Percentiles rank a stretch among this genome's conserved stretches.
Conservation (phyloP, 1,140 invertebrate species). For the Drosophila micromelanica region DNA sequence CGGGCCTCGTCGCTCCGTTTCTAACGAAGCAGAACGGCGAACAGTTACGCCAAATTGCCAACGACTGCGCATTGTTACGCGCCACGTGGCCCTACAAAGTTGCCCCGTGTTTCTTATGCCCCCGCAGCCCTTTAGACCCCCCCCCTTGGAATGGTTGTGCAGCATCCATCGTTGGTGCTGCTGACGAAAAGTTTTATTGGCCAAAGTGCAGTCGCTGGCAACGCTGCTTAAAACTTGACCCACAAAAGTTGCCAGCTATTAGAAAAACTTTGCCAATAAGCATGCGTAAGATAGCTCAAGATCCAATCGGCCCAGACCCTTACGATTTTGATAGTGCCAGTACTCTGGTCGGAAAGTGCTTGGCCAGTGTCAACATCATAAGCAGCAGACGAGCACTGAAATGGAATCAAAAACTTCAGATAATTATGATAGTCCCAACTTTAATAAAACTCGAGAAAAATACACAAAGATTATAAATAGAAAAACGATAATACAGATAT, state of each 20-base stretch:
- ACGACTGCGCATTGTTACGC: conserved; percentile 72
- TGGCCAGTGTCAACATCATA: conserved; percentile 25
- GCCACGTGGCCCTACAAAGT: conserved; percentile 69
- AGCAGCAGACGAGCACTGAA: conserved; percentile 14
- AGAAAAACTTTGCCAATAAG: conserved; percentile 68
- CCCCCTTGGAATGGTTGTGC: neutral
- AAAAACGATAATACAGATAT: too few species aligned
- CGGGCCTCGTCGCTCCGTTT: neutral
- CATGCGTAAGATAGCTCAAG: conserved; percentile 37
- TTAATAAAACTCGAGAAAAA: neutral
- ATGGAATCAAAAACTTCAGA: conserved; percentile 15
- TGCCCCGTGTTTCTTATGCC: conserved; percentile 10
- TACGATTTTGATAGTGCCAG: neutral
- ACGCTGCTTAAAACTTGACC: conserved; percentile 55
- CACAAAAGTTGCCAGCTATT: conserved; percentile 50
- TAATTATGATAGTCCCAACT: conserved; percentile 2
- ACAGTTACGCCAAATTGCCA: conserved; percentile 78
- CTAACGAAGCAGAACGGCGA: conserved; percentile 72
- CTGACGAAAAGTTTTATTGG: conserved; percentile 73
- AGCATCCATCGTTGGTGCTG: conserved; percentile 20
- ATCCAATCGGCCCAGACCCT: conserved; percentile 4
- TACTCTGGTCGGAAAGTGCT: neutral
- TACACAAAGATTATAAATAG: too few species aligned
- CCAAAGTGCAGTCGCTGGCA: conserved; percentile 53
- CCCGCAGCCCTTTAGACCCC: too few species aligned